These are phyloP conservation scores for Ophiodon elongatus DNA, from an alignment of 2,113 vertebrate genomes.

Conservation along the genomic window DNA sequence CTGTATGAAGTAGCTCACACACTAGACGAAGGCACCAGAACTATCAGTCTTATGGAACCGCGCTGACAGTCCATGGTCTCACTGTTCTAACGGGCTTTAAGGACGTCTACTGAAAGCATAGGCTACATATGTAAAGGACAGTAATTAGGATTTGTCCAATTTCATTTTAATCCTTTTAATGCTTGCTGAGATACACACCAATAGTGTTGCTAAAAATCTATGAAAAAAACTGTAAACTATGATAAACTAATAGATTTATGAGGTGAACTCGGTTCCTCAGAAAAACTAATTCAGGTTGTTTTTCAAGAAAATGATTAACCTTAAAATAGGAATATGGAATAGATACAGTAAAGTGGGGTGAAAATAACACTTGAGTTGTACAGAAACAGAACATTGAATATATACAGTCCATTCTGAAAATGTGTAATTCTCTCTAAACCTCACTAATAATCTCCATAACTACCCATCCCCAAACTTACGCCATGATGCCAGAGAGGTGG, in stretches of 20 bases:
- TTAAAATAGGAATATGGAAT: background rate
- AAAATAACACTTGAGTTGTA: background rate
- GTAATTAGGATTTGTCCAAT: background rate
- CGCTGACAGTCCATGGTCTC: background rate
- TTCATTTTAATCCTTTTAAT: background rate
- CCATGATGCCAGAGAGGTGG: conserved; percentile 99
- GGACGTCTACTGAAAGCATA: background rate
- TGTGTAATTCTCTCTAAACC: background rate
- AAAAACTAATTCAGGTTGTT: background rate
- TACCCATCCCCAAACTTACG: conserved; percentile 86
- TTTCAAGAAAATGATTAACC: background rate
- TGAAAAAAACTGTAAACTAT: no score
- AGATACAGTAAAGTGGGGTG: background rate
- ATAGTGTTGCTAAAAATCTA: background rate
- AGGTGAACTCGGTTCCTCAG: background rate
- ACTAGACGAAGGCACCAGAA: background rate
- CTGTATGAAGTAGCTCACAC: background rate
- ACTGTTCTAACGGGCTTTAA: background rate
- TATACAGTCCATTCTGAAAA: background rate
- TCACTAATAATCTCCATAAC: background rate
- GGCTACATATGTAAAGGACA: background rate
- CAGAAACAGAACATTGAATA: background rate
- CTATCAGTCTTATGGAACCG: background rate
- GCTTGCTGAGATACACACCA: background rate
- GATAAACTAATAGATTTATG: background rate